A percentile compares a stretch with the other conserved stretches of the same genome.
Evolutionary conservation across 2,113 vertebrate genomes (phyloP).

Genomic region (Tiliqua scincoides): DNA sequence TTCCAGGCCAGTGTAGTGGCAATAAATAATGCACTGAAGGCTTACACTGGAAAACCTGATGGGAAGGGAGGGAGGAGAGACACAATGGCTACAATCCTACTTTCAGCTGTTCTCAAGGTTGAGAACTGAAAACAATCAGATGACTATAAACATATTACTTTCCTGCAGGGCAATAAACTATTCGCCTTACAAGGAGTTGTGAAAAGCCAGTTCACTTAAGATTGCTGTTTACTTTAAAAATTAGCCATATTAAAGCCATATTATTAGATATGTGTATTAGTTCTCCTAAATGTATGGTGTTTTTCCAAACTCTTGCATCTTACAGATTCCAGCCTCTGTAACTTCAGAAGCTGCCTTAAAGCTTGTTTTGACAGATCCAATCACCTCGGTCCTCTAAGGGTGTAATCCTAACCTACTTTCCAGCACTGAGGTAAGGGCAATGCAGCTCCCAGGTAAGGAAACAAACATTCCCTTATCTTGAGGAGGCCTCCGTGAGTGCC

Average conservation of each 20-base stretch:
- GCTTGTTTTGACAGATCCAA: no score
- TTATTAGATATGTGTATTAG: neutral
- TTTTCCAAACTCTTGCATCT: neutral
- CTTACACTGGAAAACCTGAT: neutral
- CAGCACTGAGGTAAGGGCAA: no score
- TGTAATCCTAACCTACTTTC: no score
- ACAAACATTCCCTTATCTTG: no score
- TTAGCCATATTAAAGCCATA: neutral
- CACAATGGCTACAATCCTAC: neutral
- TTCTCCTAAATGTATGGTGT: neutral
- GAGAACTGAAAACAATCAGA: neutral
- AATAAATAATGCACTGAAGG: neutral
- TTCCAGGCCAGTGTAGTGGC: neutral
- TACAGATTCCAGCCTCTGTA: neutral
- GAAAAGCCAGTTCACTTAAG: neutral
- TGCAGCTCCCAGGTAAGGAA: no score
- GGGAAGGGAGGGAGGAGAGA: neutral
- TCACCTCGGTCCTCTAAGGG: neutral
- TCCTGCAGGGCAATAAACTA: neutral
- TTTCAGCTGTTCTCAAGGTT: neutral
- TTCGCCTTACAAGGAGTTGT: neutral
- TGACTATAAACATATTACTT: neutral
- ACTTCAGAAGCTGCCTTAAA: neutral
- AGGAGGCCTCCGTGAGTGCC: no score
- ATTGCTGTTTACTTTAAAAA: neutral